Evolutionary conservation across 2,888 invertebrate species (phyloP).

Genomic region (Diadromus collaris): DNA sequence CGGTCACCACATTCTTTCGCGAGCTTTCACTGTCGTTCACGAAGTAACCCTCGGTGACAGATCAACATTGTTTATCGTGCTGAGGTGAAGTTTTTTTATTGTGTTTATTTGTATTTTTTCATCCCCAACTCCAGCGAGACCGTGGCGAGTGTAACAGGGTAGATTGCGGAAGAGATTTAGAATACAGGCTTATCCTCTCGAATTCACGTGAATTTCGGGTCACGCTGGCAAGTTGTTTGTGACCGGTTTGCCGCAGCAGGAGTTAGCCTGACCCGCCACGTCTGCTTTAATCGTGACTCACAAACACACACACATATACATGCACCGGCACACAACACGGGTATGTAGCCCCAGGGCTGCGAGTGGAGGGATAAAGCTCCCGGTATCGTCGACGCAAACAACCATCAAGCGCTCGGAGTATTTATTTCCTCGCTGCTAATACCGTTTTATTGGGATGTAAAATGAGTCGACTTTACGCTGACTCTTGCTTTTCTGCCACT

Average conservation of each 20-base stretch:
- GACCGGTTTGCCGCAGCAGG: conserved; percentile 46
- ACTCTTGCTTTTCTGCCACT: conserved; percentile 66
- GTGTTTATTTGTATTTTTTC: conserved; percentile 1
- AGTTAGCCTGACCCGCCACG: conserved; percentile 59
- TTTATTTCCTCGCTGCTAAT: conserved; percentile 74
- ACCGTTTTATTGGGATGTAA: conserved; percentile 75
- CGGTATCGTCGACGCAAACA: conserved; percentile 68
- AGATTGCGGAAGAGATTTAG: conserved; percentile 47
- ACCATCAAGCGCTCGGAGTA: conserved; percentile 66
- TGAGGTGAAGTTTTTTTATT: background rate
- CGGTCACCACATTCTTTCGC: background rate
- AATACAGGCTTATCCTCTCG: conserved; percentile 41
- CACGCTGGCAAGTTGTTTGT: conserved; percentile 54
- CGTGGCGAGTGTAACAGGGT: conserved; percentile 20
- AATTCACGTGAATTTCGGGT: conserved; percentile 53
- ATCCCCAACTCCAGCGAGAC: background rate
- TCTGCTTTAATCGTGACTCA: conserved; percentile 69
- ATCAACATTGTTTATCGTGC: conserved; percentile 2
- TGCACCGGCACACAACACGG: conserved; percentile 1
- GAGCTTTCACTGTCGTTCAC: background rate
- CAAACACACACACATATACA: conserved; percentile 25
- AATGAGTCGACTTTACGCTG: conserved; percentile 73
- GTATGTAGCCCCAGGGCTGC: background rate
- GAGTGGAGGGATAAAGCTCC: conserved; percentile 54
- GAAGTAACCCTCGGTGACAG: background rate